phyloP scores from a whole-genome alignment of 2,797 vertebrate genomes.

The Sitta carolinensis region DNA sequence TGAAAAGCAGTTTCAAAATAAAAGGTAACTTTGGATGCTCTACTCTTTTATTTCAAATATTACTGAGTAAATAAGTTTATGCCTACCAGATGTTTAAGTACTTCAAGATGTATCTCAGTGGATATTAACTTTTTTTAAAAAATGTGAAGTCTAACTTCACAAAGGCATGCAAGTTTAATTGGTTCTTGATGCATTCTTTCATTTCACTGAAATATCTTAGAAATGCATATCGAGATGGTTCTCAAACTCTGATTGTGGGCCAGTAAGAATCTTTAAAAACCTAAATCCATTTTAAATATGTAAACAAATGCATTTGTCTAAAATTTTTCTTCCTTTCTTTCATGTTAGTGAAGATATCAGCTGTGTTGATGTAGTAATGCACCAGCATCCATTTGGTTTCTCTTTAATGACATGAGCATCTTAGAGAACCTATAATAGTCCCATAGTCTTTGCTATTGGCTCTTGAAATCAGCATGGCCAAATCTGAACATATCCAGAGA shows the following conservation, averaged over 20 bases:
- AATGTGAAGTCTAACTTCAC: background rate
- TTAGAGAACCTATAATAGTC: background rate
- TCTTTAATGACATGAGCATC: background rate
- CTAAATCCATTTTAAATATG: background rate
- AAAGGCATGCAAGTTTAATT: background rate
- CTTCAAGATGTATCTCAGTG: background rate
- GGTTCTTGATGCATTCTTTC: background rate
- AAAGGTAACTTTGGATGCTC: background rate
- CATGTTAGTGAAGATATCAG: background rate
- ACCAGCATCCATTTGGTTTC: background rate
- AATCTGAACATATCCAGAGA: background rate
- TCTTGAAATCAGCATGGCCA: background rate
- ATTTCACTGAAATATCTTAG: background rate
- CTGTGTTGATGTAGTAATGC: background rate
- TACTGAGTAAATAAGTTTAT: background rate
- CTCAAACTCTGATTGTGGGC: background rate
- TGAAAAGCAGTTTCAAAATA: background rate
- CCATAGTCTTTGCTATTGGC: background rate
- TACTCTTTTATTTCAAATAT: background rate
- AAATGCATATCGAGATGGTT: background rate
- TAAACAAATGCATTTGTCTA: background rate
- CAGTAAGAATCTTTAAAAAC: background rate
- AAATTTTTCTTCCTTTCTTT: background rate
- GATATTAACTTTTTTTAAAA: background rate
- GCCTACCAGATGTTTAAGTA: background rate